A percentile compares a stretch with the other conserved stretches of the same genome.
Conservation (phyloP, 2,113 vertebrate species). For the Phocoena phocoena region DNA sequence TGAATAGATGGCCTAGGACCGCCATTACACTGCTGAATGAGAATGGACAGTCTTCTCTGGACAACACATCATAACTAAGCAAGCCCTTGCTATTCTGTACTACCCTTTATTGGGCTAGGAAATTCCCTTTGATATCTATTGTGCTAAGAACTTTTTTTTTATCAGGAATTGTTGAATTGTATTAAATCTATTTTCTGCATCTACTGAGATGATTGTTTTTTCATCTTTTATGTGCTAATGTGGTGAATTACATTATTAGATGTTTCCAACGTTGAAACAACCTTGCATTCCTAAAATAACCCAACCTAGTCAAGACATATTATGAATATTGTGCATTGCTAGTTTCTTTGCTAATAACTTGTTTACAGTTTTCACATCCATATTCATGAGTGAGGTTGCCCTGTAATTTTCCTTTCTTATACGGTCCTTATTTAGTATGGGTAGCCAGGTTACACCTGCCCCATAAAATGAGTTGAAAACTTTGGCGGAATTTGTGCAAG, state of each 20-base stretch:
- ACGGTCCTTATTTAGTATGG: not conserved
- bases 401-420: constrained; percentile 32
- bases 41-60: not conserved
- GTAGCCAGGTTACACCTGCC: not conserved
- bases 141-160: not conserved
- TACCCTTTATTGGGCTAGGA: not conserved
- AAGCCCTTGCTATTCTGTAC: not conserved
- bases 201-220: not conserved
- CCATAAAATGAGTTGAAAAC: not conserved
- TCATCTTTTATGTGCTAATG: constrained; percentile 41
- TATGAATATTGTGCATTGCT: not conserved
- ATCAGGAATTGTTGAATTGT: constrained; percentile 24
- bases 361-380: not conserved
- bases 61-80: not conserved
- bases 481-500: not conserved
- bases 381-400: not conserved
- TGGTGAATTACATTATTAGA: constrained; percentile 28
- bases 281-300: constrained; percentile 44
- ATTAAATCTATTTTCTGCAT: constrained; percentile 15
- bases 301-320: constrained; percentile 16
- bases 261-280: constrained; percentile 31
- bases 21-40: not conserved
- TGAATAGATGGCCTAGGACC: not conserved
- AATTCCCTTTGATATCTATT: not conserved
- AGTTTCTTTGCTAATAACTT: constrained; percentile 32